Percentiles rank a stretch among this genome's conserved stretches.
Evolutionary conservation across 2,888 invertebrate genomes (phyloP).

Genomic region (Orthosia gracilis): DNA sequence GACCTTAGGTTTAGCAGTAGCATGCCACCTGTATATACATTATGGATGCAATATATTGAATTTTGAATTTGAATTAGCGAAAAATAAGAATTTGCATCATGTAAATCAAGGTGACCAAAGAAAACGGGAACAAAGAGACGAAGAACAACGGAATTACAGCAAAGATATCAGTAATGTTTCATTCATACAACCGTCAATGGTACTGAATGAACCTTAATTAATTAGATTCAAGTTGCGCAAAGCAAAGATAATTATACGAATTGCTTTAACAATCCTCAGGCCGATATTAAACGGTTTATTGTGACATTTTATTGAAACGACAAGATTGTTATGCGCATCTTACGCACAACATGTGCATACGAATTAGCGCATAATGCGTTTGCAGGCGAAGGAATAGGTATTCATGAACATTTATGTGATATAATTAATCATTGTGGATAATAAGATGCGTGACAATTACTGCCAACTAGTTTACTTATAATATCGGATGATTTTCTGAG

Average conservation of each 20-base stretch:
- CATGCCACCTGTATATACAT: too few species aligned
- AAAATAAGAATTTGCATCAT: not conserved
- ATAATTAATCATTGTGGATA: constrained; percentile 16
- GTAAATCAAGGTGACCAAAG: too few species aligned
- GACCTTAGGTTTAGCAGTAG: not conserved
- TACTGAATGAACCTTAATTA: constrained; percentile 32
- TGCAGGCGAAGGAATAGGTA: constrained; percentile 8
- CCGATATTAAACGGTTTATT: constrained; percentile 50
- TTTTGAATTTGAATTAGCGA: too few species aligned
- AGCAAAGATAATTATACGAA: constrained; percentile 33
- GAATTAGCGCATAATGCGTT: constrained; percentile 31
- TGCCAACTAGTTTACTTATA: constrained; percentile 1
- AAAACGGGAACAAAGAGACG: not conserved
- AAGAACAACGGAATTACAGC: not conserved
- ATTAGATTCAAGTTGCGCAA: constrained; percentile 20
- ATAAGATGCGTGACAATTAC: constrained; percentile 7
- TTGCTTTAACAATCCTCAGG: constrained; percentile 29
- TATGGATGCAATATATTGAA: too few species aligned
- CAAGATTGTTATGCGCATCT: constrained; percentile 48
- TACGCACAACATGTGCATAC: constrained; percentile 22
- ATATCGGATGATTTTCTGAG: not conserved
- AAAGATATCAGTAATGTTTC: not conserved
- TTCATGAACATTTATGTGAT: constrained; percentile 21
- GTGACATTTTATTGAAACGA: constrained; percentile 38
- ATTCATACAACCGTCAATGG: not conserved